Base-by-base conservation (phyloP, 2,797 vertebrate species). In the Todus mexicanus region DNA sequence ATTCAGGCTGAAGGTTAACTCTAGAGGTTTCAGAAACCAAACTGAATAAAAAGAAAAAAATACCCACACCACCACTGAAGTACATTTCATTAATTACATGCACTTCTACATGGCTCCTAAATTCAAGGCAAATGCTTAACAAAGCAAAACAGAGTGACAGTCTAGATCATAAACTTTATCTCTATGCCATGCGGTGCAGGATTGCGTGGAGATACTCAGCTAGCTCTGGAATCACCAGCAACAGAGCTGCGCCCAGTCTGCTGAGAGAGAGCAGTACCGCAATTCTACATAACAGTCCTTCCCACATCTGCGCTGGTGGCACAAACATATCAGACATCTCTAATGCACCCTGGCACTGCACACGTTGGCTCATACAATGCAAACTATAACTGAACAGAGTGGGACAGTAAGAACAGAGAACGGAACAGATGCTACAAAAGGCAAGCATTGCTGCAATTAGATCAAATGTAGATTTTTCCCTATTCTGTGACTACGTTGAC, bases 1-100 rank as follows among this genome's bases (percentile, higher is more conserved):
- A 90, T 42, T 84, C 56, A 35, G 45, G 54, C 31, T 92, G 70
- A 93, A 94, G 84, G 75, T 90, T 90, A 82, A 90, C 84, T 45
- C 60, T 37, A 61, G 45, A 74, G 33, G 54, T 64, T 89, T 65
- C 72, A 69, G 63, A 89, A 89, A 78, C 33, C 27, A 83, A 87
- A 82, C 6, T 10, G 56, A 93, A 89, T 54, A 40, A 74, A 72
- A 87, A 77, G 40, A 6, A 89, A 85, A 60, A 92, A 51, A 38
- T 7, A 20, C 37, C 16, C 51, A 68, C 15, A 63, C 0, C 6
- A 37, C 29, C 18, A 64, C 21, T 57, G 42, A 71, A 82, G 29
- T 89, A 57, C 19, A 50, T 84, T 80, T 79, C 12, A 64, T n/a
- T 83, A 87, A 61, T 53, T 80, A 19, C 3, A 74, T 18, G 13